phyloP scores from a whole-genome alignment of 2,888 invertebrate genomes.

The Eupithecia pulchellata region DNA sequence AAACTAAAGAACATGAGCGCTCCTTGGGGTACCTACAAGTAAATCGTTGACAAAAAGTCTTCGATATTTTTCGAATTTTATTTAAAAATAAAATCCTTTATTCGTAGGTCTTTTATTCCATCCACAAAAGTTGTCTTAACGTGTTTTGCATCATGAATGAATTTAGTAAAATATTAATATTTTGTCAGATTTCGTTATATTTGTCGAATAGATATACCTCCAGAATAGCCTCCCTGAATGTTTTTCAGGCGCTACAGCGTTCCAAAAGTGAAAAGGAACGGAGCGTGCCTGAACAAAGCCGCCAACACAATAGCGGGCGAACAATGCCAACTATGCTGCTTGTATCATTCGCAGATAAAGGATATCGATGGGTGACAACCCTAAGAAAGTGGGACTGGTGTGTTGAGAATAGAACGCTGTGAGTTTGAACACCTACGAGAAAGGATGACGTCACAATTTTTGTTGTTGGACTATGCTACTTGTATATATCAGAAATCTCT shows the following conservation, averaged over 20 bases:
- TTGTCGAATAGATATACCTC: neutral
- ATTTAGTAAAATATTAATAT: neutral
- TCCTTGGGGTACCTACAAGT: neutral
- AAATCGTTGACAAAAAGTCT: neutral
- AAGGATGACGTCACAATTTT: neutral
- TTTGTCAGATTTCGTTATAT: neutral
- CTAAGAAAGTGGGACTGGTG: slow-evolving; percentile 42
- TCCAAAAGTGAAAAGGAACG: slow-evolving; percentile 76
- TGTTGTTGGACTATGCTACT: neutral
- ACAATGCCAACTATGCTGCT: slow-evolving; percentile 81
- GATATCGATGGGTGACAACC: slow-evolving; percentile 56
- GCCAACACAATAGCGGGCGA: slow-evolving; percentile 73
- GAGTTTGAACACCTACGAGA: neutral
- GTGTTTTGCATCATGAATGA: too few relatives aligned
- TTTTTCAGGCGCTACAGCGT: slow-evolving; percentile 65
- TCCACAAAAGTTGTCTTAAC: neutral
- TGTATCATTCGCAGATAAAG: slow-evolving; percentile 80
- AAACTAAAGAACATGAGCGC: neutral
- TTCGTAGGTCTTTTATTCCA: neutral
- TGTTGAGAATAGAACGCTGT: neutral
- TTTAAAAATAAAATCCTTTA: neutral
- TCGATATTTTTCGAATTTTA: neutral
- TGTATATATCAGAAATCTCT: neutral
- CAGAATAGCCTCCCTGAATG: slow-evolving; percentile 39
- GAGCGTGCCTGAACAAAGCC: slow-evolving; percentile 82